Conservation (phyloP, 2,888 invertebrate genomes). For the Eupithecia subumbrata region DNA sequence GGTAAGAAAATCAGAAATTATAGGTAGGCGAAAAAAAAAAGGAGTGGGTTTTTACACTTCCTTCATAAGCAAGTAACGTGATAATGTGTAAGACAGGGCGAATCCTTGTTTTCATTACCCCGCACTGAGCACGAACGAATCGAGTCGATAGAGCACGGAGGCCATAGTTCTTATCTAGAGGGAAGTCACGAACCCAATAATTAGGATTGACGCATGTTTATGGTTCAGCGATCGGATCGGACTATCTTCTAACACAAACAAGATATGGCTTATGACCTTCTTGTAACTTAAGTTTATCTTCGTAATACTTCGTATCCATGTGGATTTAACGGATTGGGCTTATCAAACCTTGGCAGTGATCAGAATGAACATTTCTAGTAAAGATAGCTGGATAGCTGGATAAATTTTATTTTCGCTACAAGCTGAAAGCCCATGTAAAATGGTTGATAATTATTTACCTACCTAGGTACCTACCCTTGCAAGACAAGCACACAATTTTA, state of each 20-base stretch:
- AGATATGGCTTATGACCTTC: neutral
- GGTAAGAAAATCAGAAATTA: too few relatives aligned
- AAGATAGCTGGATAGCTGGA: too few relatives aligned
- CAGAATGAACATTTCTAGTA: neutral
- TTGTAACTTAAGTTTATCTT: neutral
- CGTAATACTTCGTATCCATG: neutral
- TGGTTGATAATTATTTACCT: neutral
- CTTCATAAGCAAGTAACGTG: neutral
- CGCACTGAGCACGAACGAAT: neutral
- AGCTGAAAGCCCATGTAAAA: too few relatives aligned
- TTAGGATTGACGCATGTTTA: slow-evolving; percentile 1
- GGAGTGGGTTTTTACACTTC: too few relatives aligned
- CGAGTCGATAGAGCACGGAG: neutral
- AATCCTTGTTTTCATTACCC: neutral
- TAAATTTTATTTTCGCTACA: too few relatives aligned
- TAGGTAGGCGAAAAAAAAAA: too few relatives aligned
- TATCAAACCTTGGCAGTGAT: neutral
- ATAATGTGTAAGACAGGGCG: neutral
- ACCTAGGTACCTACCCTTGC: neutral
- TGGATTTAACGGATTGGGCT: neutral
- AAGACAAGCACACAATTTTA: neutral
- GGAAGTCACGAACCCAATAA: slow-evolving; percentile 12
- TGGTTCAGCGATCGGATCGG: neutral
- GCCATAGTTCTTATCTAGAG: neutral
- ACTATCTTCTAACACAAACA: neutral